Evolutionary conservation across 2,888 invertebrate genomes (phyloP).

Genomic region (Synergus gifuensis): DNA sequence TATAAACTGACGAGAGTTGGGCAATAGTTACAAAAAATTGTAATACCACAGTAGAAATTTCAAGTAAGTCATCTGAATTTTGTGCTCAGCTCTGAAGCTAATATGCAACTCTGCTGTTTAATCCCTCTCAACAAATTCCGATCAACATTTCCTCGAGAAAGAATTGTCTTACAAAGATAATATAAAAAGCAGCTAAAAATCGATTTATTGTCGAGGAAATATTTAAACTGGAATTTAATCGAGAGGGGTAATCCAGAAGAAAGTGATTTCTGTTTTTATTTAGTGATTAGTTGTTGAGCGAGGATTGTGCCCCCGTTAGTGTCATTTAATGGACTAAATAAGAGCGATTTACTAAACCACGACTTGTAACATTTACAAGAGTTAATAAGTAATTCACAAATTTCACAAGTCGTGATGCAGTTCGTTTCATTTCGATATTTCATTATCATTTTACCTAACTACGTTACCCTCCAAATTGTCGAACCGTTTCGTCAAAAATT

Average conservation of each 20-base stretch:
- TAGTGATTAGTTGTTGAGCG: constrained; percentile 14
- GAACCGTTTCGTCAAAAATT: constrained; percentile 48
- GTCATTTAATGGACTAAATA: constrained; percentile 50
- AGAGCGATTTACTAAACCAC: constrained; percentile 48
- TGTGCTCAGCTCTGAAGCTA: background rate
- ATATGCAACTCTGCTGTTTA: background rate
- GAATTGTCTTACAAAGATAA: background rate
- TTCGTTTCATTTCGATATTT: constrained; percentile 44
- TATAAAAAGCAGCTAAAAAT: background rate
- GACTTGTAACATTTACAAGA: constrained; percentile 51
- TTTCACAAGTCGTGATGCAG: constrained; percentile 50
- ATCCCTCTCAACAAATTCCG: background rate
- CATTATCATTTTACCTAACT: constrained; percentile 52
- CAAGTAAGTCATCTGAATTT: background rate
- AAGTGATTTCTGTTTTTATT: background rate
- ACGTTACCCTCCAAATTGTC: constrained; percentile 55
- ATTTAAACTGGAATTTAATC: background rate
- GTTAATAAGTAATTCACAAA: constrained; percentile 18
- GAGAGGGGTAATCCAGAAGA: background rate
- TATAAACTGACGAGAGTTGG: constrained; percentile 14
- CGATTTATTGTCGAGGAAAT: background rate
- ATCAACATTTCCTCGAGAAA: background rate
- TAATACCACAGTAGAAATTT: background rate
- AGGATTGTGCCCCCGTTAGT: constrained; percentile 33
- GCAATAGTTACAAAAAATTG: background rate